Base-by-base conservation (phyloP, 2,888 invertebrate genomes). In the Mamestra brassicae region DNA sequence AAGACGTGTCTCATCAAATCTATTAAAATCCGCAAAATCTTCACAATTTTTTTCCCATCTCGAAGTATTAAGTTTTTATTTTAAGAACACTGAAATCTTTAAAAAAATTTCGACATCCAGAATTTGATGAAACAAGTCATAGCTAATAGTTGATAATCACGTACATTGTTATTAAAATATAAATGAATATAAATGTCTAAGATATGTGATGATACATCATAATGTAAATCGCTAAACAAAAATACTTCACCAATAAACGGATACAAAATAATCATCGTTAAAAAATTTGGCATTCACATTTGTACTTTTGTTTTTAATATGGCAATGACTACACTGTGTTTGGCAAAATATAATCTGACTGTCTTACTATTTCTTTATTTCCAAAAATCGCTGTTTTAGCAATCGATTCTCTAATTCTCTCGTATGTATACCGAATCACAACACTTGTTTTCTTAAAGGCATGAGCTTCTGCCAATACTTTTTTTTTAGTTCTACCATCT, bases 251-350 rank as follows among this genome's bases (percentile, higher is more conserved):
- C 79, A 81, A 83, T 76, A 79, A 73, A 78, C 70, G 62, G 66
- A 78, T 75, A 77, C 79, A 77, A 81, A 85, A 86, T 83, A 81
- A 78, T 71, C 57, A 63, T 79, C 38, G 73, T 90, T 84, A 88
- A 90, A 91, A 91, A 89, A 89, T 92, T 94, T 94, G 94, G 94
- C 94, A 93, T 89, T 89, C 72, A 80, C 61, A 83, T 89, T 94
- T 94, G 94, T 94, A 93, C 92, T 93, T 88, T 89, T 80, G 80
- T 87, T 90, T 90, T 71, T 85, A 80, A 80, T 81, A 79, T 85
- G 88, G 87, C 71, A 79, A 80, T 83, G 83, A 85, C 76, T 78
- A 82, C 75, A 82, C 67, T 74, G 71, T 81, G 84, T 82, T 80
- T 72, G 82, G 78, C 82, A 87, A 85, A 85, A 82, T 82, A 80